Base-by-base conservation (phyloP, 2,888 invertebrate genomes). In the Idaea aversata region DNA sequence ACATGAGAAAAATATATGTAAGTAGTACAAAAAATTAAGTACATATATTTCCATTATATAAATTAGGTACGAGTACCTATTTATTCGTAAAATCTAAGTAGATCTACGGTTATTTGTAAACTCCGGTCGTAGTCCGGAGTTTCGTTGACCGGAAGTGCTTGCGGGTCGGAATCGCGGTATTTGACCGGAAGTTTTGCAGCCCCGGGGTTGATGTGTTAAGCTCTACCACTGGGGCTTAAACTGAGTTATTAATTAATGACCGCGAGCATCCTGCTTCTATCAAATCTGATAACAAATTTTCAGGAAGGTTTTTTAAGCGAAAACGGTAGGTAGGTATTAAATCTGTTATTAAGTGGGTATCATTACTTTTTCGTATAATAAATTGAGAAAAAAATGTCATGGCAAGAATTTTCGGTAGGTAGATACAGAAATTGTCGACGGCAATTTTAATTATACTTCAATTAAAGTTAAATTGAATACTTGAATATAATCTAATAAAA, bases 201-300 rank as follows among this genome's bases (percentile, higher is more conserved):
- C 85, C 84, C 79, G 76, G 82, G 80, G 77, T 79, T 87, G 87
- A 89, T 90, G 87, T 88, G 90, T 88, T 90, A 85, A 89, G 87
- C 90, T 87, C 81, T 80, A 81, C 84, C 84, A 84, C 82, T 75
- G 82, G 77, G 83, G 85, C 85, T 90, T 87, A 86, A 67, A 86
- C 88, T 84, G 82, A 85, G 86, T 90, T 87, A 91, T 89, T 91
- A 91, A 90, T 91, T 90, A 91, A 90, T 84, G 85, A 83, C 85
- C 82, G 75, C 83, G 75, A 77, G 78, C 85, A 81, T 86, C 86
- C 88, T 88, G 82, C 77, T 77, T 71, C 77, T 80, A 80, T 81
- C 81, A 75, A 81, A 83, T 78, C 75, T 77, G 73, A 75, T 68
- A 73, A 72, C 75, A 47, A 47, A 7, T 47, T 47, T 47, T 47